These are phyloP conservation scores for Leptatherina wallacei DNA, from an alignment of 2,797 vertebrate genomes.

Conservation along the genomic window DNA sequence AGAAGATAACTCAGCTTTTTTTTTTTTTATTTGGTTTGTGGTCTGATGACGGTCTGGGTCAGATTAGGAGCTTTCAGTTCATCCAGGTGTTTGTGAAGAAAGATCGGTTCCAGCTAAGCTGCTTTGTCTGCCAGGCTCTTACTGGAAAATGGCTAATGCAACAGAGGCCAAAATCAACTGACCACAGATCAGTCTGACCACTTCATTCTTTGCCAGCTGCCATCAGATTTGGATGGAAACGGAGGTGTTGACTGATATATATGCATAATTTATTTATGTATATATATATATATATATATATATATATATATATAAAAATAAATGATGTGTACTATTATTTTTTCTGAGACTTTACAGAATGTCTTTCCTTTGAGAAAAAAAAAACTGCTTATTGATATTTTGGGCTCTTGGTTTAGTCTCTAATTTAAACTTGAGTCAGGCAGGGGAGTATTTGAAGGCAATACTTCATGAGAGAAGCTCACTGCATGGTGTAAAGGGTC, in stretches of 20 bases:
- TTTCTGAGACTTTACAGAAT: not conserved
- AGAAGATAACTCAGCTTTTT: constrained; percentile 52
- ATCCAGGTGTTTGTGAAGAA: constrained; percentile 57
- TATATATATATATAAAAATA: no score
- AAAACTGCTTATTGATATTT: constrained; percentile 17
- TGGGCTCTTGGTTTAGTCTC: not conserved
- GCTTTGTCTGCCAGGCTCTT: constrained; percentile 62
- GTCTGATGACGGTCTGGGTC: constrained; percentile 23
- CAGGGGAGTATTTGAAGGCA: constrained; percentile 14
- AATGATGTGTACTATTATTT: not conserved
- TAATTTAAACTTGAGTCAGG: constrained; percentile 2
- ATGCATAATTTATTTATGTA: no score
- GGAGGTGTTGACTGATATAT: constrained; percentile 46
- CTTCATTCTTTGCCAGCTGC: constrained; percentile 45
- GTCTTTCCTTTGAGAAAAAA: constrained; percentile 12
- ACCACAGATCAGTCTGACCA: constrained; percentile 65
- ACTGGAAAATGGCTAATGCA: constrained; percentile 66
- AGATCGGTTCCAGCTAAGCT: constrained; percentile 55
- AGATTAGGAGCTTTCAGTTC: constrained; percentile 28
- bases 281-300: no score
- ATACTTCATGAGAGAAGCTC: not conserved
- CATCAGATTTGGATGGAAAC: constrained; percentile 23
- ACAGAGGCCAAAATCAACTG: constrained; percentile 73
- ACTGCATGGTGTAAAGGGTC: not conserved
- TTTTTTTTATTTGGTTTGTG: constrained; percentile 45